A percentile compares a stretch with the other conserved stretches of the same genome.
These are phyloP conservation scores for Druceiella hillmani DNA, from an alignment of 2,888 invertebrate genomes.

Conservation along the genomic window DNA sequence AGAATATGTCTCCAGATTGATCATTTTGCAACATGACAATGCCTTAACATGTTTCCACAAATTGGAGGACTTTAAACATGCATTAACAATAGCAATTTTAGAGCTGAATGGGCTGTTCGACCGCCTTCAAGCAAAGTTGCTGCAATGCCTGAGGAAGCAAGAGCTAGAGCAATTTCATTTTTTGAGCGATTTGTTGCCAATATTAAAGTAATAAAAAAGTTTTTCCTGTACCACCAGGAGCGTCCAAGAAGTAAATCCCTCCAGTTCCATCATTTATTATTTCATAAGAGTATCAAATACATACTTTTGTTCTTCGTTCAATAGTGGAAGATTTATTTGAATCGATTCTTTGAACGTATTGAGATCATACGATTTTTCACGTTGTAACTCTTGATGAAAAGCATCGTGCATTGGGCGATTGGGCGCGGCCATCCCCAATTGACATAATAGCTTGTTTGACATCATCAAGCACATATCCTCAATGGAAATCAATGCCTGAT, in stretches of 20 bases:
- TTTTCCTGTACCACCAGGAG: constrained; percentile 20
- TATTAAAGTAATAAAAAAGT: constrained; percentile 19
- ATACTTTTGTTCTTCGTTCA: constrained; percentile 24
- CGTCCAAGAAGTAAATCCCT: constrained; percentile 21
- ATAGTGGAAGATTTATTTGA: constrained; percentile 24
- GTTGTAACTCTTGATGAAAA: constrained; percentile 21
- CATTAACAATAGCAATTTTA: constrained; percentile 27
- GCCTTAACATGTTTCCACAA: constrained; percentile 26
- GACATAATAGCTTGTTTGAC: constrained; percentile 23
- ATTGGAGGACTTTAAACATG: constrained; percentile 28
- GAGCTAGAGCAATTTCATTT: constrained; percentile 17
- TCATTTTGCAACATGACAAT: constrained; percentile 23
- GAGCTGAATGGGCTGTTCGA: constrained; percentile 21
- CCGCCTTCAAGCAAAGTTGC: constrained; percentile 20
- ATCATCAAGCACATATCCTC: constrained; percentile 19
- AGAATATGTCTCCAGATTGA: constrained; percentile 19
- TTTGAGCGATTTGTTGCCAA: constrained; percentile 18
- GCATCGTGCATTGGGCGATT: constrained; percentile 27
- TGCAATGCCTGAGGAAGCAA: constrained; percentile 22
- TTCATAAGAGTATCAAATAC: constrained; percentile 22
- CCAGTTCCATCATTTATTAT: constrained; percentile 21
- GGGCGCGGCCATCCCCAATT: constrained; percentile 27
- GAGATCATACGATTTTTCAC: constrained; percentile 23
- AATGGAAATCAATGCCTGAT: constrained; percentile 7
- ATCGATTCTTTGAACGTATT: constrained; percentile 21